Evolutionary conservation across 2,888 invertebrate genomes (phyloP).

Genomic region (Troides helena): DNA sequence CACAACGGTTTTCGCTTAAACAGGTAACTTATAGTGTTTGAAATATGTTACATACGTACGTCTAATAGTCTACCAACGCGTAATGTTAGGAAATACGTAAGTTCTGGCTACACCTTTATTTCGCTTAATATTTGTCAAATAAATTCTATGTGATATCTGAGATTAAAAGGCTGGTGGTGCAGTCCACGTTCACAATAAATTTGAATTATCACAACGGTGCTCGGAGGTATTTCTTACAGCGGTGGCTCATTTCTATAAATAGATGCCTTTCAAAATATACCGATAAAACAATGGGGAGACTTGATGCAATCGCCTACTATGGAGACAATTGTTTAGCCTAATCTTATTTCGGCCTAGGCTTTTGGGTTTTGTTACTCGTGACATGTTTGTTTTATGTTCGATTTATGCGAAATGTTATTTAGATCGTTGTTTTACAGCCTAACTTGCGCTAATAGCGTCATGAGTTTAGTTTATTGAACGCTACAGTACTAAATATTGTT

Average conservation of each 20-base stretch:
- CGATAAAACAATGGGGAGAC: slow-evolving; percentile 32
- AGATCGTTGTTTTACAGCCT: slow-evolving; percentile 5
- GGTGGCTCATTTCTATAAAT: slow-evolving; percentile 38
- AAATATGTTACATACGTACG: background rate
- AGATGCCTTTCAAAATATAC: slow-evolving; percentile 36
- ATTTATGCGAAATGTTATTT: slow-evolving; percentile 13
- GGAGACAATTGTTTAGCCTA: slow-evolving; percentile 32
- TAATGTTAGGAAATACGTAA: slow-evolving; percentile 11
- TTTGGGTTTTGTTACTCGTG: slow-evolving; percentile 18
- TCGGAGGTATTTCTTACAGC: slow-evolving; percentile 35
- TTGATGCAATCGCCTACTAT: slow-evolving; percentile 28
- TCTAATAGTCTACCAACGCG: background rate
- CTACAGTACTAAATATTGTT: background rate
- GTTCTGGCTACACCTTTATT: slow-evolving; percentile 23
- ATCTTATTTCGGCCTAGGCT: slow-evolving; percentile 26
- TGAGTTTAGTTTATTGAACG: background rate
- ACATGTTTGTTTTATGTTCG: slow-evolving; percentile 17
- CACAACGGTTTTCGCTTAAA: background rate
- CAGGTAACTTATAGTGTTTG: background rate
- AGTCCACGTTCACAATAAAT: slow-evolving; percentile 30
- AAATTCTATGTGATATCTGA: slow-evolving; percentile 31
- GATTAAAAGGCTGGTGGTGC: slow-evolving; percentile 31
- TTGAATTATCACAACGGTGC: slow-evolving; percentile 30
- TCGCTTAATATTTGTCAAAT: slow-evolving; percentile 32
- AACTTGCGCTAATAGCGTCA: background rate